These are phyloP conservation scores for Tipula vernalis DNA, from an alignment of 2,888 invertebrate species.

Conservation along the genomic window DNA sequence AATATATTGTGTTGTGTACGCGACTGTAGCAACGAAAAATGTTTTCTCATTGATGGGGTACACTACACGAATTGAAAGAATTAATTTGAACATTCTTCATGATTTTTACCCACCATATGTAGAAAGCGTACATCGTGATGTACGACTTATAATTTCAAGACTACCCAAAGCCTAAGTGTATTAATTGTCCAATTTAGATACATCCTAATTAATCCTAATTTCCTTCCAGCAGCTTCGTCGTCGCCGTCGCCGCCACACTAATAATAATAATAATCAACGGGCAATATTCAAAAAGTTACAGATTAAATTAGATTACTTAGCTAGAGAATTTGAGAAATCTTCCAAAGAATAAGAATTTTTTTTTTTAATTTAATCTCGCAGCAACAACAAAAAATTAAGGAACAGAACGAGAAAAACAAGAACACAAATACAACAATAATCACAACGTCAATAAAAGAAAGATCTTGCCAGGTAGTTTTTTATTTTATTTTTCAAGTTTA, in stretches of 20 bases:
- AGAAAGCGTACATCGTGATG: neutral
- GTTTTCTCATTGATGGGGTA: too few species aligned
- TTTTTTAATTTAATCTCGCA: neutral
- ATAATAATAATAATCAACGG: neutral
- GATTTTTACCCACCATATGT: neutral
- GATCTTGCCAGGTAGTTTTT: neutral
- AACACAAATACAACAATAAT: neutral
- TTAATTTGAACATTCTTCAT: too few species aligned
- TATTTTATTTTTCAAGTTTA: neutral
- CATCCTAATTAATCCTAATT: neutral
- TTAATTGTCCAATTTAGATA: neutral
- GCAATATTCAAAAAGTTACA: neutral
- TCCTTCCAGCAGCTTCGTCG: neutral
- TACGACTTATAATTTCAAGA: neutral
- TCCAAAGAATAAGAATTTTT: neutral
- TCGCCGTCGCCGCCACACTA: neutral
- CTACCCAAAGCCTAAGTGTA: neutral
- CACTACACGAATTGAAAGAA: too few species aligned
- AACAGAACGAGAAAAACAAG: neutral
- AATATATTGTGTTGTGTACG: too few species aligned
- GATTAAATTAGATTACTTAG: neutral
- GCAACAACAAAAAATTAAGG: neutral
- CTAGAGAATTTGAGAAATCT: neutral
- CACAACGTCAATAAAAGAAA: neutral
- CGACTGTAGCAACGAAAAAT: too few species aligned